Evolutionary conservation across 2,797 vertebrate genomes (phyloP), one percentile per base, ranked within the genome.

Genomic region (Crocidura indochinensis): DNA sequence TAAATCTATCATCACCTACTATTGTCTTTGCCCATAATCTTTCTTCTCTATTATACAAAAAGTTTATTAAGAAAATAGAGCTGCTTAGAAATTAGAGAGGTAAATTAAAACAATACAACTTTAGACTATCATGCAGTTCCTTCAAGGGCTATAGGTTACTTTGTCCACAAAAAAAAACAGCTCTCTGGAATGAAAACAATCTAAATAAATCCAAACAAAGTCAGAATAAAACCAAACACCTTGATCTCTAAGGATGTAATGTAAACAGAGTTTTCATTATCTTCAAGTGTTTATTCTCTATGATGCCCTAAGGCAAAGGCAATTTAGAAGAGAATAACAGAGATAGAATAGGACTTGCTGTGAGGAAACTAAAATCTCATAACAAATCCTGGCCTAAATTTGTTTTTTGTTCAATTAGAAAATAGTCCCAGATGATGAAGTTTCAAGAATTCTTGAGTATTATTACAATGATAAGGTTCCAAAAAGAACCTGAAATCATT

Each of bases 171-270:
- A 60, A 15, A 60, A 84, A 22, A 6, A 11, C 47, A 71, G 38
- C 6, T 83, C 9, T 44, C 60, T 9, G 56, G 15, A 85, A 89
- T 71, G 76, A 91, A 96, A 94, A 76, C 51, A 79, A 65, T 60
- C 26, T 17, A 84, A 65, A 49, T 87, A 87, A 89, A 85, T 85
- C n/a, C 87, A 81, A 80, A 80, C 20, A 91, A 69, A 74, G 2
- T 62, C 71, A 91, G 87, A 80, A 82, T 56, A n/a, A 87, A 94
- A 56, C 38, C 79, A 62, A 92, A 47, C 1, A 77, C 24, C 38
- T 80, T 74, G 31, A 73, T 74, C 8, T 83, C n/a, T 83, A 87
- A 90, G 85, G 19, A 29, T 62, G 53, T 5, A 64, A 68, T 46
- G 3, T 91, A 82, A 87, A 90, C 20, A 86, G 67, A 87, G 10